A percentile compares a stretch with the other conserved stretches of the same genome.
These are phyloP conservation scores for Argyra leucocephala DNA, from an alignment of 2,888 invertebrate genomes.

Conservation along the genomic window DNA sequence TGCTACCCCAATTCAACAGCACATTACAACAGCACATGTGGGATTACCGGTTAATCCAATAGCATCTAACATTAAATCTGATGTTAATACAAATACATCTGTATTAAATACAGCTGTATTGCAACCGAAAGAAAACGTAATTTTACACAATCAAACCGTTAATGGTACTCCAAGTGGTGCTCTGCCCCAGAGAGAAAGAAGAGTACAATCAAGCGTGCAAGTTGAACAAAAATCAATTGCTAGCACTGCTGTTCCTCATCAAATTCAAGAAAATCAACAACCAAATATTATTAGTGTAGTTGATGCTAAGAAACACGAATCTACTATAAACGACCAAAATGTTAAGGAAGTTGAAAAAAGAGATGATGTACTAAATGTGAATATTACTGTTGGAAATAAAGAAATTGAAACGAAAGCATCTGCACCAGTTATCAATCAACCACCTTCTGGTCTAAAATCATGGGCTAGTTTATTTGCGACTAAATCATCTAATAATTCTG, in stretches of 20 bases:
- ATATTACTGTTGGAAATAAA: conserved; percentile 16
- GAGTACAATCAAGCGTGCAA: neutral
- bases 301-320: conserved; percentile 12
- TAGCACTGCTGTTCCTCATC: conserved; percentile 44
- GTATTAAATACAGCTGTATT: conserved; percentile 43
- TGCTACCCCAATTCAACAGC: conserved; percentile 32
- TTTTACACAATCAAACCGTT: conserved; percentile 43
- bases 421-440: conserved; percentile 17
- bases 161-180: conserved; percentile 21
- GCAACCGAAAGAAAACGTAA: conserved; percentile 43
- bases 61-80: conserved; percentile 35
- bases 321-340: neutral
- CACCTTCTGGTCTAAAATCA: conserved; percentile 39
- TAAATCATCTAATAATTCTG: conserved; percentile 26
- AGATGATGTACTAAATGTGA: conserved; percentile 24
- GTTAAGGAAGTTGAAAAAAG: conserved; percentile 23
- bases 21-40: conserved; percentile 41
- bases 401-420: conserved; percentile 16
- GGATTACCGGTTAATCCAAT: conserved; percentile 31
- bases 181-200: neutral
- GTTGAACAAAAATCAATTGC: conserved; percentile 43
- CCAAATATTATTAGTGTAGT: conserved; percentile 14
- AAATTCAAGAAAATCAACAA: conserved; percentile 26
- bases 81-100: conserved; percentile 32
- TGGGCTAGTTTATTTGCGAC: conserved; percentile 59